Base-by-base conservation (phyloP, 1,140 invertebrate species). In the Drosophila nigromelanica region DNA sequence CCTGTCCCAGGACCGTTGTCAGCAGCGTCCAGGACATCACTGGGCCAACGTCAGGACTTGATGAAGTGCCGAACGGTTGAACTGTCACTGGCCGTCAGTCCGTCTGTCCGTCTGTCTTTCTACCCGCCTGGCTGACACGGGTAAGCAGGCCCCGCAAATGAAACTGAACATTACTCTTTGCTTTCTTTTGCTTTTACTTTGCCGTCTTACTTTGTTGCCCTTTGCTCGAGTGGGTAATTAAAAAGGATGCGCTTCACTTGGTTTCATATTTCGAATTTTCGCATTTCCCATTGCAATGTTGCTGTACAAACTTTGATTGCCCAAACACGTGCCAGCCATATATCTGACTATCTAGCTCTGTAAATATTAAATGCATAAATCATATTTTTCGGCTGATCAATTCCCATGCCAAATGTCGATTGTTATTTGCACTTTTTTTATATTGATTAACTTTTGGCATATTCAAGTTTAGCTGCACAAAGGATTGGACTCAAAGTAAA, bases 161-260 rank as follows among this genome's bases (percentile, higher is more conserved):
- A 70, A 70, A 70, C 39, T 74, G 58, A 39, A 70, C 67, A 33
- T 63, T 63, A 52, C 42, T 70, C 37, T 45, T 62, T 10, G 12
- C 35, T 51, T 70, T 60, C 12, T 11, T 71, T 45, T 60, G 1
- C 48, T 27, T 62, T 60, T 35, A 40, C 56, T 74, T 54, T 61
- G 30, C 33, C 21, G 45, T 37, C 63, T 50, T 37, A 70, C 58
- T 61, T 62, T 74, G 55, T 62, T 74, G 58, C 51, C 51, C 58
- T 74, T 51, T 70, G 71, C 58, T 58, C 56, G 70, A 61, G 64
- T 68, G 47, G 70, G 70, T 73, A 73, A 73, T 73, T 73, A 73
- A 73, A 73, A 73, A 54, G 56, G 35, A 50, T 33, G 64, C 64
- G 56, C 63, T 61, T 18, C 55, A 68, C 50, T 69, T 55, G 56